phyloP scores from a whole-genome alignment of 2,888 invertebrate genomes.

The Hartigia nigra region DNA sequence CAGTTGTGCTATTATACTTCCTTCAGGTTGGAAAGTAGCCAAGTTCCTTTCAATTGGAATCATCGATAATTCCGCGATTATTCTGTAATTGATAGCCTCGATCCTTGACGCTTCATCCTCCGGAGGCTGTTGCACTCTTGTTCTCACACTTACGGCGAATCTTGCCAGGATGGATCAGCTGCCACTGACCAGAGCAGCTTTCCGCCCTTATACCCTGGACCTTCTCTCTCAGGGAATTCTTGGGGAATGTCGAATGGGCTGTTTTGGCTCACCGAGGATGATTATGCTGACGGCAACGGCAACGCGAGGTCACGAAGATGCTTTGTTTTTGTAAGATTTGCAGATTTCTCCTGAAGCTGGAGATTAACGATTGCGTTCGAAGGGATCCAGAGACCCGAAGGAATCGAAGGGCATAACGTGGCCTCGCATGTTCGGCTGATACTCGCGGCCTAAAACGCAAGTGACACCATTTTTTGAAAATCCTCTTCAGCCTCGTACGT shows the following conservation, averaged over 20 bases:
- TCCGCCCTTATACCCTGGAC: neutral
- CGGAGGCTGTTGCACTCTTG: neutral
- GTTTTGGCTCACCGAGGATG: neutral
- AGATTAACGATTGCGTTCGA: neutral
- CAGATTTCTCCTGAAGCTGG: neutral
- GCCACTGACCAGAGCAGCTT: neutral
- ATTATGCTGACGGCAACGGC: conserved; percentile 34
- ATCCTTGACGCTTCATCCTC: neutral
- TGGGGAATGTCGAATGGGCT: neutral
- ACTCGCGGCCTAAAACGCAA: neutral
- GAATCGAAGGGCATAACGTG: neutral
- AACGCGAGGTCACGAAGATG: conserved; percentile 10
- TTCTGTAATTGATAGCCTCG: neutral
- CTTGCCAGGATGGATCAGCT: neutral
- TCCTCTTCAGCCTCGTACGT: neutral
- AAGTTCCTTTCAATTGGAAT: neutral
- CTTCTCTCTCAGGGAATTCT: neutral
- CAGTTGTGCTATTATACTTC: neutral
- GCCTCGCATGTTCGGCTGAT: neutral
- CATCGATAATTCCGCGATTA: neutral
- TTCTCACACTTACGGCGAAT: neutral
- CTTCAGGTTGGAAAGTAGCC: neutral
- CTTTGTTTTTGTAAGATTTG: neutral
- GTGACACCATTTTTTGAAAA: neutral
- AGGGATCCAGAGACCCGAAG: neutral